phyloP scores from a whole-genome alignment of 2,113 vertebrate genomes.

The Parus major region DNA sequence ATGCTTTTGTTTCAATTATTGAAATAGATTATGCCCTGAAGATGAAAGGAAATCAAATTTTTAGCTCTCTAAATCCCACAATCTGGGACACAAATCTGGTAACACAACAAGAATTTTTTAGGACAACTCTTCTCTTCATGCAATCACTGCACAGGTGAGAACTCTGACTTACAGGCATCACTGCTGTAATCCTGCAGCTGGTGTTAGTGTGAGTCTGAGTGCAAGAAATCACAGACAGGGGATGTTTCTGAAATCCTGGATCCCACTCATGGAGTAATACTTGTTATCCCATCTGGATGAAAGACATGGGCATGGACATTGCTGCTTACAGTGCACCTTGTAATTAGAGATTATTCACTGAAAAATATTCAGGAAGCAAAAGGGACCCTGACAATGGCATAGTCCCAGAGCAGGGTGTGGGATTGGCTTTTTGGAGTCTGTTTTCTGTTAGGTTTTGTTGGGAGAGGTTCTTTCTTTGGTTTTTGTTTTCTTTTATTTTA shows the following conservation, averaged over 20 bases:
- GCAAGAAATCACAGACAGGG: not conserved
- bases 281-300: fast-evolving
- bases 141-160: not conserved
- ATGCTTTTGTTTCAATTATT: not conserved
- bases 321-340: not conserved
- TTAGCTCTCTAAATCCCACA: not conserved
- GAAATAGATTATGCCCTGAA: not conserved
- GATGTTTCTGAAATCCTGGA: not conserved
- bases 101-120: not conserved
- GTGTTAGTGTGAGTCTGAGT: not conserved
- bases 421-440: too few species aligned
- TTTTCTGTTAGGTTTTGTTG: not conserved
- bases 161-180: not conserved
- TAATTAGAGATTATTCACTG: not conserved
- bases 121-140: not conserved
- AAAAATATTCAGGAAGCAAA: not conserved
- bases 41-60: not conserved
- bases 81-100: not conserved
- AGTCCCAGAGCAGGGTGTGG: not conserved
- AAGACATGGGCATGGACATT: not conserved
- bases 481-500: not conserved
- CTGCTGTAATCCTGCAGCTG: not conserved
- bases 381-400: not conserved
- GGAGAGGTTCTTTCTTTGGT: fast-evolving
- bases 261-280: not conserved